Percentiles rank a stretch among this genome's conserved stretches.
phyloP scores from a whole-genome alignment of 2,888 invertebrate genomes.

The Lumbricus terrestris region DNA sequence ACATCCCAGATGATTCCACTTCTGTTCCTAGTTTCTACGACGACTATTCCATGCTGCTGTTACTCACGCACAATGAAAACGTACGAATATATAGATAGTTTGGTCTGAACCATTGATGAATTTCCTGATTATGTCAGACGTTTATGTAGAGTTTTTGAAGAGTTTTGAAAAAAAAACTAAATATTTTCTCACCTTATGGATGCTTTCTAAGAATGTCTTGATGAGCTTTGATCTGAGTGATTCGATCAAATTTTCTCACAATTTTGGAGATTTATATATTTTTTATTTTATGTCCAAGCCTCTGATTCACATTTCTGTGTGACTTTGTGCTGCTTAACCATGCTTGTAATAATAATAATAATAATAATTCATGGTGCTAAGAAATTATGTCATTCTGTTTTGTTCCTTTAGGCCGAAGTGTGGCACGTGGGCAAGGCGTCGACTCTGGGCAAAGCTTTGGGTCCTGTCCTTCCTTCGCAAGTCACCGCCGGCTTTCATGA shows the following conservation, averaged over 20 bases:
- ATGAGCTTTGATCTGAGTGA: background rate
- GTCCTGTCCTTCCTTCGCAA: constrained; percentile 45
- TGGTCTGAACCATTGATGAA: background rate
- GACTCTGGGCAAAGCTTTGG: constrained; percentile 67
- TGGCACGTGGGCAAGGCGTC: constrained; percentile 73
- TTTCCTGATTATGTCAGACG: background rate
- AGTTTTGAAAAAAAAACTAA: no score
- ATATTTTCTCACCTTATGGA: background rate
- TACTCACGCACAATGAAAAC: constrained; percentile 73
- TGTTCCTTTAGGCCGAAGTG: constrained; percentile 64
- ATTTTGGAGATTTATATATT: background rate
- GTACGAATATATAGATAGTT: constrained; percentile 39
- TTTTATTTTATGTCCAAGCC: no score
- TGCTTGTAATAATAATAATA: rapidly evolving
- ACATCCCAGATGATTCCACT: constrained; percentile 67
- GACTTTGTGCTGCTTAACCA: no score
- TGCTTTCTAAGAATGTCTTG: background rate
- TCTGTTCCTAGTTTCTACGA: constrained; percentile 66
- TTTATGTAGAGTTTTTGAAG: background rate
- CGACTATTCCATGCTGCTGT: constrained; percentile 68
- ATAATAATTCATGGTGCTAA: background rate
- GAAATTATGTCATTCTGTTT: background rate
- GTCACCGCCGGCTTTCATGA: constrained; percentile 47
- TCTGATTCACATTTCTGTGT: no score
- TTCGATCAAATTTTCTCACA: background rate